Percentiles rank a stretch among this genome's conserved stretches.
phyloP scores from a whole-genome alignment of 1,140 invertebrate species.

The Drosophila chauvacae region DNA sequence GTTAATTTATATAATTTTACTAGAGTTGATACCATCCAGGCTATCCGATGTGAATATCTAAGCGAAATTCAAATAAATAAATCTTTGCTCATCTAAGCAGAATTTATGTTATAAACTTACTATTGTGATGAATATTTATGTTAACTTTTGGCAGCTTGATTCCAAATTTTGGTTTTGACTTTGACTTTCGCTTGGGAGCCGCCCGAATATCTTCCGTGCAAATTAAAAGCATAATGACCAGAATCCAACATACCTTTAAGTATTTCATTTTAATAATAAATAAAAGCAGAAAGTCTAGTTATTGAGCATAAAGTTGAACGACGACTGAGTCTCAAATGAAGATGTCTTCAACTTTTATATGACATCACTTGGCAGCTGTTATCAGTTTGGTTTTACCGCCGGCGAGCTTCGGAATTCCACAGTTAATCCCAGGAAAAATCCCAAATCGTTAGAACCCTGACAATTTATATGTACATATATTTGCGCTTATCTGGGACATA shows the following conservation, averaged over 20 bases:
- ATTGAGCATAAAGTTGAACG: not conserved
- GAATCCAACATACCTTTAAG: conserved; percentile 48
- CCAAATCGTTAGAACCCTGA: not conserved
- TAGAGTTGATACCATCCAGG: not conserved
- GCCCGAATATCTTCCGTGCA: conserved; percentile 27
- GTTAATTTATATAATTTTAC: not conserved
- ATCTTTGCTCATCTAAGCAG: not conserved
- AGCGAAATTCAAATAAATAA: conserved; percentile 10
- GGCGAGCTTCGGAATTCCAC: not conserved
- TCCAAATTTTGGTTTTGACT: conserved; percentile 12
- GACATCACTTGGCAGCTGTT: conserved; percentile 34
- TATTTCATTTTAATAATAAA: conserved; percentile 54
- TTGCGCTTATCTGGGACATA: not conserved
- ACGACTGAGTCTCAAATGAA: conserved; percentile 3
- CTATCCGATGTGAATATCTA: conserved; percentile 66
- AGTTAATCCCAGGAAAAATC: not conserved
- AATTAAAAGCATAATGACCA: conserved; percentile 33
- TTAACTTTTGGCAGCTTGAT: conserved; percentile 58
- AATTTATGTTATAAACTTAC: conserved; percentile 38
- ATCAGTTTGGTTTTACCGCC: not conserved
- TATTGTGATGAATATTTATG: conserved; percentile 72
- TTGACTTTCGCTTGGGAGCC: conserved; percentile 50
- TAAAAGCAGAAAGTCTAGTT: not conserved
- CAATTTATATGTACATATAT: not conserved
- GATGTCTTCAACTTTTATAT: conserved; percentile 1